Percentiles rank a stretch among this genome's conserved stretches.
Evolutionary conservation across 2,797 vertebrate genomes (phyloP).

Genomic region (Phyllotis vaccarum): DNA sequence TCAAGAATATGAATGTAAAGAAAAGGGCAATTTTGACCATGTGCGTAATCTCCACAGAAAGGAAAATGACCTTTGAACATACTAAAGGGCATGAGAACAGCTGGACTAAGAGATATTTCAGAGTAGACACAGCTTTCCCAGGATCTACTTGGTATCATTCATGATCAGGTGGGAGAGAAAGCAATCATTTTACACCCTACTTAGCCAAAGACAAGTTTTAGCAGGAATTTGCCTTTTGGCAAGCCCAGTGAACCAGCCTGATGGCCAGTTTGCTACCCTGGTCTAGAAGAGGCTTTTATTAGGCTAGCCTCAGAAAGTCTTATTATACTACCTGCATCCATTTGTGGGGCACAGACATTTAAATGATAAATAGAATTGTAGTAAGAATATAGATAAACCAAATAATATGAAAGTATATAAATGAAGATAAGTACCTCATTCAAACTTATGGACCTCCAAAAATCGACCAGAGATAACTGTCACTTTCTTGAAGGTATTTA

Average conservation of each 20-base stretch:
- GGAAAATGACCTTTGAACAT: not conserved
- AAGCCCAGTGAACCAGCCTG: not conserved
- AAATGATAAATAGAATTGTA: not conserved
- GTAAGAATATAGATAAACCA: not conserved
- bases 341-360: not conserved
- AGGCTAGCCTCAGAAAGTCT: not conserved
- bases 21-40: not conserved
- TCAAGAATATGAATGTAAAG: not conserved
- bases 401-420: not conserved
- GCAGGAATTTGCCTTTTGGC: not conserved
- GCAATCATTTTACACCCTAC: not conserved
- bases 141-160: not conserved
- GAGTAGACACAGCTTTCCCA: not conserved
- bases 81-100: not conserved
- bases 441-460: not conserved
- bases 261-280: not conserved
- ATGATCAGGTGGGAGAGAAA: not conserved
- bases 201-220: not conserved
- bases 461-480: not conserved
- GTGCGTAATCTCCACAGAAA: not conserved
- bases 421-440: constrained; percentile 11
- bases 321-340: not conserved
- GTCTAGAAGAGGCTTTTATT: not conserved
- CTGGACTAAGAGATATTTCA: not conserved
- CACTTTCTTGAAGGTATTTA: not conserved